Percentiles rank a stretch among this genome's conserved stretches.
phyloP scores from a whole-genome alignment of 1,140 invertebrate genomes.

The Phortica variegata region DNA sequence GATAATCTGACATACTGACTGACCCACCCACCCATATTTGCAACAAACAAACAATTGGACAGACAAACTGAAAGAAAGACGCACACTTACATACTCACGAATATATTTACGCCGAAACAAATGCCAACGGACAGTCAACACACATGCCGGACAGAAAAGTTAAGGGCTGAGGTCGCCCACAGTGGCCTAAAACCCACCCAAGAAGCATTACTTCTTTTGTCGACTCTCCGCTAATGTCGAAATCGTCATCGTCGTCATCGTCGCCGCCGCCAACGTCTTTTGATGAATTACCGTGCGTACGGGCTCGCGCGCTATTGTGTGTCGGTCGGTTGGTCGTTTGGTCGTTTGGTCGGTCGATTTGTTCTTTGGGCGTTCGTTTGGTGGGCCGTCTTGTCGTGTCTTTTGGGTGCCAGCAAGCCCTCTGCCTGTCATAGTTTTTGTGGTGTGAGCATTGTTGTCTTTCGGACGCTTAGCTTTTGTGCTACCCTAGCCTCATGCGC shows the following conservation, averaged over 20 bases:
- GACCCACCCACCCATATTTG: conserved; percentile 22
- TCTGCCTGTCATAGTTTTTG: too few relatives aligned
- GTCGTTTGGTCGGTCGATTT: conserved; percentile 6
- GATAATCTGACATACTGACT: conserved; percentile 4
- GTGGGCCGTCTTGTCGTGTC: too few relatives aligned
- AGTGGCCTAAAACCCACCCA: conserved; percentile 25
- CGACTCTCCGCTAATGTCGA: conserved; percentile 9
- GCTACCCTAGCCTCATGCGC: too few relatives aligned
- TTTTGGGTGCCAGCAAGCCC: too few relatives aligned
- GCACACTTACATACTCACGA: not conserved
- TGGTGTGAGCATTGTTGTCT: too few relatives aligned
- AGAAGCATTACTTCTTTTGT: conserved; percentile 52
- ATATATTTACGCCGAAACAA: not conserved
- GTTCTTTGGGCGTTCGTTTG: not conserved
- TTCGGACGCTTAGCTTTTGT: too few relatives aligned
- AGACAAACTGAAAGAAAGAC: not conserved
- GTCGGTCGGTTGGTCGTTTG: conserved; percentile 21
- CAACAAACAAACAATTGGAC: conserved; percentile 13
- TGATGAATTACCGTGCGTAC: conserved; percentile 47
- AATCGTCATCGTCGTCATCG: conserved; percentile 19
- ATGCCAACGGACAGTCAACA: not conserved
- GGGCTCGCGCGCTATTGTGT: not conserved
- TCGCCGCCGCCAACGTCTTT: conserved; percentile 36
- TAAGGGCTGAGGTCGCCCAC: conserved; percentile 1
- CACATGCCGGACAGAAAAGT: conserved; percentile 31